A percentile compares a stretch with the other conserved stretches of the same genome.
These are phyloP conservation scores for Scomber colias DNA, from an alignment of 2,113 vertebrate genomes.

Conservation along the genomic window DNA sequence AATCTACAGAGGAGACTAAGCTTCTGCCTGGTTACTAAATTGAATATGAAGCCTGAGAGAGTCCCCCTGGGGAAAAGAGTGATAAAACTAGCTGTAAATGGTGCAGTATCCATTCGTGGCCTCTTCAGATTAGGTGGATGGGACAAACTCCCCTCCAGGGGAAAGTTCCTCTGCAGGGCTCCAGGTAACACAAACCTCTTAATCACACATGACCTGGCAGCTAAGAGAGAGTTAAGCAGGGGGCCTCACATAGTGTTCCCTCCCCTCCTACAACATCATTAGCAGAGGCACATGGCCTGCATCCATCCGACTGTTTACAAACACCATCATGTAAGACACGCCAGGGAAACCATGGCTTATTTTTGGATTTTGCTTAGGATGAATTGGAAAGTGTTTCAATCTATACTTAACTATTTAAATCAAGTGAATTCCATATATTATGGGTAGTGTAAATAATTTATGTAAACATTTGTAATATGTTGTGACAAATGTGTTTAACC, in stretches of 20 bases:
- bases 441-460: neutral
- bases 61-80: conserved; percentile 60
- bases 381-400: conserved; percentile 85
- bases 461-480: conserved; percentile 50
- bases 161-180: conserved; percentile 86
- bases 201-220: conserved; percentile 91
- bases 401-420: conserved; percentile 50
- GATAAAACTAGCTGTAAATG: conserved; percentile 75
- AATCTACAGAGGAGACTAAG: conserved; percentile 45
- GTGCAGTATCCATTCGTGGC: conserved; percentile 78
- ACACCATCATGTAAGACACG: conserved; percentile 90
- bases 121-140: conserved; percentile 82
- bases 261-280: conserved; percentile 79
- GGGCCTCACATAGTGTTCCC: conserved; percentile 78
- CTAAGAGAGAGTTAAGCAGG: conserved; percentile 85
- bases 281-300: conserved; percentile 76
- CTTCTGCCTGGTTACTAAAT: conserved; percentile 63
- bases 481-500: conserved; percentile 18
- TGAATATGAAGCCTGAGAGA: conserved; percentile 63
- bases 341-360: conserved; percentile 91
- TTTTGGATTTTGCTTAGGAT: conserved; percentile 90
- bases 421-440: conserved; percentile 47
- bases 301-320: conserved; percentile 89
- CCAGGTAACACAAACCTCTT: conserved; percentile 90
- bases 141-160: conserved; percentile 86